Evolutionary conservation across 2,888 invertebrate species (phyloP).

Genomic region (Apodemia hepburni): DNA sequence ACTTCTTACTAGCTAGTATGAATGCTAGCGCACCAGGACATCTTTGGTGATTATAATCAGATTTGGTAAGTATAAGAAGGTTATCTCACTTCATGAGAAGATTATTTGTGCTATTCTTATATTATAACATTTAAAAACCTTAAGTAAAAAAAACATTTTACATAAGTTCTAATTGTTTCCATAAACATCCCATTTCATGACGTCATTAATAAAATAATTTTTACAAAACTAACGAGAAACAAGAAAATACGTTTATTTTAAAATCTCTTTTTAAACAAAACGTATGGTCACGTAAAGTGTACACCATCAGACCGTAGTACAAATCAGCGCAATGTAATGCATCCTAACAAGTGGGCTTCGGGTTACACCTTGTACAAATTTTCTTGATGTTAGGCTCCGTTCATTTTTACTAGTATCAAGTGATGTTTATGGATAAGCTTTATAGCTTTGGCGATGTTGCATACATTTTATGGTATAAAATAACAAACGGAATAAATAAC

Average conservation of each 20-base stretch:
- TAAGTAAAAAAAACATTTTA: too few species aligned
- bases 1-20: too few species aligned
- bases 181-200: too few species aligned
- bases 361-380: slow-evolving; percentile 34
- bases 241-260: background rate
- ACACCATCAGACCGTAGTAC: slow-evolving; percentile 31
- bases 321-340: slow-evolving; percentile 47
- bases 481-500: background rate
- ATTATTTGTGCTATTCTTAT: too few species aligned
- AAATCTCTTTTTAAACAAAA: background rate
- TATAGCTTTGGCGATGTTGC: background rate
- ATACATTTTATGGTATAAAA: background rate
- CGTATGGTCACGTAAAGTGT: background rate
- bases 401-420: slow-evolving; percentile 7
- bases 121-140: too few species aligned
- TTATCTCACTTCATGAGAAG: too few species aligned
- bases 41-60: too few species aligned
- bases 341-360: slow-evolving; percentile 45
- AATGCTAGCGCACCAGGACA: too few species aligned
- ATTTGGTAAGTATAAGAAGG: too few species aligned
- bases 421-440: slow-evolving; percentile 3
- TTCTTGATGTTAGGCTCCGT: slow-evolving; percentile 12
- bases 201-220: too few species aligned
- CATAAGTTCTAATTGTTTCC: too few species aligned
- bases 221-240: too few species aligned